Conservation (phyloP, 92 coral and sea anemone species). For the Meandrina meandrites region DNA sequence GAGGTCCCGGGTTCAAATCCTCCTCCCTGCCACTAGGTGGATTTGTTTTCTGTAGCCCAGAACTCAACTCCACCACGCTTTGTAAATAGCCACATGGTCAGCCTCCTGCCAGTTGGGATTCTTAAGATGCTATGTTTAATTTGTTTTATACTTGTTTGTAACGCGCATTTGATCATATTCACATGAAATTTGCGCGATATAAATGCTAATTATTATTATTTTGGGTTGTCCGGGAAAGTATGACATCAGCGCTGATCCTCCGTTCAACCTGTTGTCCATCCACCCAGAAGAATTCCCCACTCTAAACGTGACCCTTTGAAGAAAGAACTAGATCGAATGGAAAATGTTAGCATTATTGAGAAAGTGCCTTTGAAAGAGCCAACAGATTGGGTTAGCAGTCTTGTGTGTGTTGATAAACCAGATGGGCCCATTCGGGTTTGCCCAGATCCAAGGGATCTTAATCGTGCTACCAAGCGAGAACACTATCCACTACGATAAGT, state of each 20-base stretch:
- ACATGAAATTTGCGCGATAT: too few species aligned
- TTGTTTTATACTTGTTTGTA: too few species aligned
- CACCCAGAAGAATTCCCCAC: conserved; percentile 50
- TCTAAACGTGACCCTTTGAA: conserved; percentile 24
- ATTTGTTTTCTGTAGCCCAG: too few species aligned
- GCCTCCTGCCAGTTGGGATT: too few species aligned
- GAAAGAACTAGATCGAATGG: conserved; percentile 36
- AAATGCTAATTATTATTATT: too few species aligned
- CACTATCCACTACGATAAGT: conserved; percentile 35
- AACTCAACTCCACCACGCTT: too few species aligned
- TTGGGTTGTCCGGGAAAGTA: conserved; percentile 48
- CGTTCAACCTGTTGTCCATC: conserved; percentile 48
- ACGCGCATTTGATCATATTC: too few species aligned
- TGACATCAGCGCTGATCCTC: conserved; percentile 36
- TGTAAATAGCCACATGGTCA: too few species aligned
- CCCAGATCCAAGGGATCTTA: conserved; percentile 33
- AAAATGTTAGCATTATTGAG: conserved; percentile 12
- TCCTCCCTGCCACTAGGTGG: too few species aligned
- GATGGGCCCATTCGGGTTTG: conserved; percentile 39
- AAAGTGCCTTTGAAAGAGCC: conserved; percentile 39
- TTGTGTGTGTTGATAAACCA: conserved; percentile 41
- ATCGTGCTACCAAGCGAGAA: conserved; percentile 17
- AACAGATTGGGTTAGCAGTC: conserved; percentile 38
- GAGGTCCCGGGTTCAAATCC: too few species aligned
- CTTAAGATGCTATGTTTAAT: too few species aligned